Evolutionary conservation across 2,888 invertebrate species (phyloP), one percentile per base, ranked within the genome.

Genomic region (Syrista parreyssii): DNA sequence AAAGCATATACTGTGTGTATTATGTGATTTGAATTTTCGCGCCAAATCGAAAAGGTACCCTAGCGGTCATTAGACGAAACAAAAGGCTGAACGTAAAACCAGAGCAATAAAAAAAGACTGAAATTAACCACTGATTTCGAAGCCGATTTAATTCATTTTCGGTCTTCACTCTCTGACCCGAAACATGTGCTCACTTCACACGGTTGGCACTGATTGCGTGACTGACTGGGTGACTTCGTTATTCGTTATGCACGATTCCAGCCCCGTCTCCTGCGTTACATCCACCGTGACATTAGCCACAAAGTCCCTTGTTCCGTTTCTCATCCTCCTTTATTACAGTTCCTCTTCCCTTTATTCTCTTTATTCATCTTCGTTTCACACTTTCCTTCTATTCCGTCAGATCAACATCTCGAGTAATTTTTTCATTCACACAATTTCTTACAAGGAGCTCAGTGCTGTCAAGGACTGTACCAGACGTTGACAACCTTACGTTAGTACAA

Each of bases 131-230:
- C 34, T 75, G 84, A 85, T 86, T 82, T 84, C 40, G 12, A 71
- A 32, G 15, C 78, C 85, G 86, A 85, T 87, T 88, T 87, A 88
- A 87, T 88, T 88, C 84, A 83, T 83, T 80, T 83, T 79, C 77
- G 79, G 75, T 79, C 81, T 83, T 80, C 80, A 75, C 82, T 79
- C 76, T 76, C 80, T 82, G 81, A 87, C 86, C 87, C 85, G 85
- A 82, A 81, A 84, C 90, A 90, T 87, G 87, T 90, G 89, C 81
- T 79, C 80, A 77, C 84, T 90, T 90, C 89, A 84, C 89, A 90
- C 89, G 89, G 83, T 79, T 84, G 83, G 82, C 88, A 87, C 86
- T 89, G 90, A 90, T 90, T 90, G 89, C 90, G 89, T 90, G 90
- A 88, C 88, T 85, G 84, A 88, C 88, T 85, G 84, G 81, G 78